A percentile compares a stretch with the other conserved stretches of the same genome.
Conservation (phyloP, 2,797 vertebrate genomes). For the Gobio occitaniae region DNA sequence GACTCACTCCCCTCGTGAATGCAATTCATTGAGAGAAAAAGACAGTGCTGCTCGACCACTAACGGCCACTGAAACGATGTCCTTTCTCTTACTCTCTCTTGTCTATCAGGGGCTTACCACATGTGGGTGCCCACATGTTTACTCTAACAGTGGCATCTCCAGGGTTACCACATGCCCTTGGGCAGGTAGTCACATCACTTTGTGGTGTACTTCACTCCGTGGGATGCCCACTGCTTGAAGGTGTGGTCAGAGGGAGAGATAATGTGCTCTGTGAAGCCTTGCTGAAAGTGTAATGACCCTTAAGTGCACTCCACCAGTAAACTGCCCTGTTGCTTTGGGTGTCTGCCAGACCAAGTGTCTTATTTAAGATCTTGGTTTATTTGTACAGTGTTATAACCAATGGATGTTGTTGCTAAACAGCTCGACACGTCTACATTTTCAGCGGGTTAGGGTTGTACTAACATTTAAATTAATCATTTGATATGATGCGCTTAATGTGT, state of each 20-base stretch:
- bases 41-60: conserved; percentile 39
- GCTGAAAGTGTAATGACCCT: conserved; percentile 38
- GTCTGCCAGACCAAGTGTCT: conserved; percentile 29
- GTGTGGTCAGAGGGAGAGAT: conserved; percentile 28
- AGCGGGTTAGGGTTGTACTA: neutral
- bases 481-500: neutral
- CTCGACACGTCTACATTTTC: neutral
- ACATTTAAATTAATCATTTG: neutral
- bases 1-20: conserved; percentile 61
- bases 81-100: conserved; percentile 19
- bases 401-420: conserved; percentile 11
- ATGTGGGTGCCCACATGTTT: conserved; percentile 27
- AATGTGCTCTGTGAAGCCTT: neutral
- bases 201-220: conserved; percentile 11
- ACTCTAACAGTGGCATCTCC: conserved; percentile 29
- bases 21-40: conserved; percentile 23
- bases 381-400: neutral
- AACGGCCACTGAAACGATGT: conserved; percentile 39
- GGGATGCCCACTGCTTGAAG: conserved; percentile 33
- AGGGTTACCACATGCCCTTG: conserved; percentile 9
- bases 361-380: conserved; percentile 24
- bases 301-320: conserved; percentile 33
- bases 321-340: conserved; percentile 15
- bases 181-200: conserved; percentile 14
- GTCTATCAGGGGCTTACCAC: conserved; percentile 8